phyloP scores from a whole-genome alignment of 2,797 vertebrate genomes.

The Zalophus californianus region DNA sequence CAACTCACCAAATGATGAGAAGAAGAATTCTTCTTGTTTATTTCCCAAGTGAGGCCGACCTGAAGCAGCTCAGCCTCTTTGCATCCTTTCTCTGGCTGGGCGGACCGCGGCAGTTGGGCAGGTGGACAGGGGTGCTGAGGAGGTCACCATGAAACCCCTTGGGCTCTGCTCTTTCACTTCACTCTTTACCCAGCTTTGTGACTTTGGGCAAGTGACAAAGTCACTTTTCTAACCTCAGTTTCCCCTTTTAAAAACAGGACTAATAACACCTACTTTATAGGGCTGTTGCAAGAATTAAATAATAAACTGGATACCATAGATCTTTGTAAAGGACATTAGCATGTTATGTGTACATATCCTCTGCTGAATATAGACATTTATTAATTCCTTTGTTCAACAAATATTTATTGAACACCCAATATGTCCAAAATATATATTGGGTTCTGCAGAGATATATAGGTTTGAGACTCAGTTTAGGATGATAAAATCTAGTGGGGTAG shows the following conservation, averaged over 20 bases:
- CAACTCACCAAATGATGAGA: slow-evolving; percentile 76
- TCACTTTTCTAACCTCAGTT: slow-evolving; percentile 27
- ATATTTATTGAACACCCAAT: background rate
- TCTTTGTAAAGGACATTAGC: background rate
- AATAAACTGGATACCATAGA: background rate
- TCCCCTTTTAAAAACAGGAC: background rate
- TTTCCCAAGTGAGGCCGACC: slow-evolving; percentile 64
- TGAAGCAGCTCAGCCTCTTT: background rate
- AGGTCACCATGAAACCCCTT: background rate
- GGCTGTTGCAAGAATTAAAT: background rate
- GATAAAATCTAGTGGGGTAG: background rate
- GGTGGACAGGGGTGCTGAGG: background rate
- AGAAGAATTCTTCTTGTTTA: slow-evolving; percentile 75
- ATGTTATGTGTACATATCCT: background rate
- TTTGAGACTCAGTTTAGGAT: background rate
- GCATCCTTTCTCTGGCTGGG: background rate
- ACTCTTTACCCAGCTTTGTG: background rate
- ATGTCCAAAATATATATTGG: background rate
- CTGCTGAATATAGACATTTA: background rate
- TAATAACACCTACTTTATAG: background rate
- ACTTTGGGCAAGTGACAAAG: background rate
- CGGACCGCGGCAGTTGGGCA: background rate
- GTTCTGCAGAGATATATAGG: background rate
- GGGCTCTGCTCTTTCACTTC: background rate
- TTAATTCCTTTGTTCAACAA: slow-evolving; percentile 17